Conservation (phyloP, 2,113 vertebrate genomes). For the Macrotis lagotis region DNA sequence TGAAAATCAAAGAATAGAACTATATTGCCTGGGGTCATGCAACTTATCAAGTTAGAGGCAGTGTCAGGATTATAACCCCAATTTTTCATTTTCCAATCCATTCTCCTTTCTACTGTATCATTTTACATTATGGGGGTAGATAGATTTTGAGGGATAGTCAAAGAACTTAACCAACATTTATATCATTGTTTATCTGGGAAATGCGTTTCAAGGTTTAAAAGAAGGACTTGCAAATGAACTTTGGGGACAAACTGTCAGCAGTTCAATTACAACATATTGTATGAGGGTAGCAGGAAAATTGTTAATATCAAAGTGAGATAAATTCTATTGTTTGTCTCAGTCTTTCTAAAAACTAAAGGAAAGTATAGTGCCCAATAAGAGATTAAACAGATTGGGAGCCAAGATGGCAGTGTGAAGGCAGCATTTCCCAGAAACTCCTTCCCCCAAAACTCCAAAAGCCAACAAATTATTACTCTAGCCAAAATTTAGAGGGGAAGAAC, state of each 20-base stretch:
- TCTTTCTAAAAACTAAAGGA: neutral
- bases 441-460: too few species aligned
- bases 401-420: too few species aligned
- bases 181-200: neutral
- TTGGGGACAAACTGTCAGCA: neutral
- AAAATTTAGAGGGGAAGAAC: too few species aligned
- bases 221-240: neutral
- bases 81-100: neutral
- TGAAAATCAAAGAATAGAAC: neutral
- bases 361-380: neutral
- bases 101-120: neutral
- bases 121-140: neutral
- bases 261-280: too few species aligned
- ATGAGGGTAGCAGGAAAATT: neutral
- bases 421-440: too few species aligned
- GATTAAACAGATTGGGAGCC: neutral
- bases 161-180: neutral
- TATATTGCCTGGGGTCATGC: neutral
- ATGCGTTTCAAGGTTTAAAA: neutral
- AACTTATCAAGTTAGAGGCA: neutral
- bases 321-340: neutral
- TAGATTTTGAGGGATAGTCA: neutral
- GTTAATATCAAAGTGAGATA: fast-evolving
- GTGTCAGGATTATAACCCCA: neutral
- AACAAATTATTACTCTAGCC: too few species aligned